Conservation (phyloP, 2,797 vertebrate species). For the Anisognathus igniventris region DNA sequence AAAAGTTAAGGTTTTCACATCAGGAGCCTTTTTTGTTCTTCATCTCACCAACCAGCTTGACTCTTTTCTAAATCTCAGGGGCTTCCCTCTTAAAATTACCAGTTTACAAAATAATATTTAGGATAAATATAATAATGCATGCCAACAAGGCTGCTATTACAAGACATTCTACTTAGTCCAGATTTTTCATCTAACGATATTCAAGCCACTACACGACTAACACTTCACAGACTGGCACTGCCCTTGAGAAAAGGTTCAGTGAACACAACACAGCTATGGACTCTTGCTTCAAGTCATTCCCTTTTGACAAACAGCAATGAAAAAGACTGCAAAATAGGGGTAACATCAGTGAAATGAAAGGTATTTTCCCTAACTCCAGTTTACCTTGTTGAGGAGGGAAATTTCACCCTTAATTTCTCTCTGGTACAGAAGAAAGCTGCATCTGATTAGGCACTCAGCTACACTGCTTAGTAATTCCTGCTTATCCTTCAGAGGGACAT, state of each 20-base stretch:
- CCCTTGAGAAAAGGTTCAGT: neutral
- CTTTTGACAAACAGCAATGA: neutral
- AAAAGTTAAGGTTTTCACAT: neutral
- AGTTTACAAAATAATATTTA: neutral
- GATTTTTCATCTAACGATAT: neutral
- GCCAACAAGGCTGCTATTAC: neutral
- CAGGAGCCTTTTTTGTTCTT: neutral
- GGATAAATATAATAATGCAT: neutral
- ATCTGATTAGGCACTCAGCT: neutral
- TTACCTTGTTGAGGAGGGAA: neutral
- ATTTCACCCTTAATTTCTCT: neutral
- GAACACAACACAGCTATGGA: neutral
- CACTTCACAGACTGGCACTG: neutral
- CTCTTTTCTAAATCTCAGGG: neutral
- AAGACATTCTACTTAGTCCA: neutral
- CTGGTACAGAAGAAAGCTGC: neutral
- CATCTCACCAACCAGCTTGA: neutral
- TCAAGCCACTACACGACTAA: neutral
- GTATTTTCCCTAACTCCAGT: neutral
- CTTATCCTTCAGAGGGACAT: conserved; percentile 20
- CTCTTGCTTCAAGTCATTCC: neutral
- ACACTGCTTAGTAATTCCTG: conserved; percentile 10
- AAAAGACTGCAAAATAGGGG: neutral
- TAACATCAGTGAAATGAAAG: neutral
- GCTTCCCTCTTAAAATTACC: neutral